These are phyloP conservation scores for Menidia beryllina DNA, from an alignment of 2,113 vertebrate genomes.

Conservation along the genomic window DNA sequence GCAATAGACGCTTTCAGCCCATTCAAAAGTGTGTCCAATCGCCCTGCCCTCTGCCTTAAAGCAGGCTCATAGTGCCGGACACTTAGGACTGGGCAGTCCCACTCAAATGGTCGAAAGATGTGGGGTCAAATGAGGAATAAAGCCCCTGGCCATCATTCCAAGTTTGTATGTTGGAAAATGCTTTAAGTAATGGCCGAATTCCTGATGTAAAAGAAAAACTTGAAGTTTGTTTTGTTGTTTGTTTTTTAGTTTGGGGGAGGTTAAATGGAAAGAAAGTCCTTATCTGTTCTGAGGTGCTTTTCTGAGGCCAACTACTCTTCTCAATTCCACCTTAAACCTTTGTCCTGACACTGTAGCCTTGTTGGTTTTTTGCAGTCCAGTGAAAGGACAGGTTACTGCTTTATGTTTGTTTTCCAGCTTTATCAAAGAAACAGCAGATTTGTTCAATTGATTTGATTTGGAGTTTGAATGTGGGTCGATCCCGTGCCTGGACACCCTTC, in stretches of 20 bases:
- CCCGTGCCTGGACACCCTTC: neutral
- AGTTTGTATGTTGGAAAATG: neutral
- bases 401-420: no score
- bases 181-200: no score
- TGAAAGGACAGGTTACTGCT: no score
- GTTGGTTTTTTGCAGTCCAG: no score
- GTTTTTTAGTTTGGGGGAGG: neutral
- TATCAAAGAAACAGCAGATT: neutral
- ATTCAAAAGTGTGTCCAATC: constrained; percentile 63
- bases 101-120: constrained; percentile 33
- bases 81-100: constrained; percentile 26
- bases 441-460: neutral
- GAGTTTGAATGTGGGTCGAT: neutral
- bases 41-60: constrained; percentile 52
- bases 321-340: no score
- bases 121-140: constrained; percentile 31
- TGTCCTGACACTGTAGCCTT: no score
- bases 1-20: constrained; percentile 64
- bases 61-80: constrained; percentile 30
- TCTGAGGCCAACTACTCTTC: no score
- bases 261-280: neutral
- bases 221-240: no score
- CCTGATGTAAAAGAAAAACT: no score
- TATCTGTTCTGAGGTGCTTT: no score
- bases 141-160: neutral